phyloP scores from a whole-genome alignment of 1,140 invertebrate genomes.

The Plodia interpunctella region DNA sequence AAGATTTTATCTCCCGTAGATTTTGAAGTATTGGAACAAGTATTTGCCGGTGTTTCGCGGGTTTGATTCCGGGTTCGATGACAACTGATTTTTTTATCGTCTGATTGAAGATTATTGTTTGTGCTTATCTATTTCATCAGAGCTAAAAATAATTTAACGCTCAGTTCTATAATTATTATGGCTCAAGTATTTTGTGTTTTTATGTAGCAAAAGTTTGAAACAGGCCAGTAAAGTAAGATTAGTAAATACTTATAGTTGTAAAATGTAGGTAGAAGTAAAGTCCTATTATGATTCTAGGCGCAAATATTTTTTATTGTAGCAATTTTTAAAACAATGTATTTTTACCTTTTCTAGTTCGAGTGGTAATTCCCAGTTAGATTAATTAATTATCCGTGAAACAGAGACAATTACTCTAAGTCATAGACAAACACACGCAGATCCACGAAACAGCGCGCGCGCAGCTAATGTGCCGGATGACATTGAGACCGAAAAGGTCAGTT shows the following conservation, averaged over 20 bases:
- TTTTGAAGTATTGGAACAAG: not conserved
- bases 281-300: too few relatives aligned
- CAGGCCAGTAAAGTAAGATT: too few relatives aligned
- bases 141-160: too few relatives aligned
- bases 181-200: too few relatives aligned
- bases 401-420: not conserved
- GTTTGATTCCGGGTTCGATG: not conserved
- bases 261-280: too few relatives aligned
- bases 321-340: too few relatives aligned
- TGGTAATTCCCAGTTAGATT: not conserved
- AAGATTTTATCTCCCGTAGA: conserved; percentile 20
- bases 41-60: not conserved
- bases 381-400: not conserved
- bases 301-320: too few relatives aligned
- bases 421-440: not conserved
- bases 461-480: conserved; percentile 5
- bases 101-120: not conserved
- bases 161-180: too few relatives aligned
- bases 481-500: conserved; percentile 6
- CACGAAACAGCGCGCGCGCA: not conserved
- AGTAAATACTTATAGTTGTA: too few relatives aligned
- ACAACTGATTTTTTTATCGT: not conserved
- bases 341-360: too few relatives aligned
- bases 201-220: too few relatives aligned
- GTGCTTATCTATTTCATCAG: not conserved